Percentiles rank a stretch among this genome's conserved stretches.
Evolutionary conservation across 2,888 invertebrate species (phyloP).

Genomic region (Camponotus fellah): DNA sequence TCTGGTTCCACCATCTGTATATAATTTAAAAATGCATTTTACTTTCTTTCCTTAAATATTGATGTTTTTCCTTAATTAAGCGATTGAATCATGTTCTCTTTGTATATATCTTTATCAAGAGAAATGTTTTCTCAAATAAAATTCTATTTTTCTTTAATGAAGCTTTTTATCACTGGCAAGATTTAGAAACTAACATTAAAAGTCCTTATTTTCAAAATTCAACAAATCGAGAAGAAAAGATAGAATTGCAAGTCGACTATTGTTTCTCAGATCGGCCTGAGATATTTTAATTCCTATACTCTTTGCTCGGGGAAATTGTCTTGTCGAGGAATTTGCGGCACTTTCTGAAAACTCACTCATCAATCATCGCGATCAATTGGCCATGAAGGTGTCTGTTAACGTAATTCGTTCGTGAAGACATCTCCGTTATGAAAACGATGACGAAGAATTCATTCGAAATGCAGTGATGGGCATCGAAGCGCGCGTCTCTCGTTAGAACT

Average conservation of each 20-base stretch:
- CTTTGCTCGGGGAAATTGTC: conserved; percentile 25
- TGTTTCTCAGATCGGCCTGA: neutral
- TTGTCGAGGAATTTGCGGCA: neutral
- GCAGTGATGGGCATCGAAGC: conserved; percentile 52
- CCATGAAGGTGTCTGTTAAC: conserved; percentile 45
- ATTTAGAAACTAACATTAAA: neutral
- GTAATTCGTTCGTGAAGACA: conserved; percentile 24
- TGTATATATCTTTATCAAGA: too few species aligned
- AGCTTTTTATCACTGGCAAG: neutral
- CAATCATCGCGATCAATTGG: conserved; percentile 42
- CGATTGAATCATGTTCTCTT: too few species aligned
- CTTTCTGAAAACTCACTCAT: conserved; percentile 43
- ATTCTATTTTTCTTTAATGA: neutral
- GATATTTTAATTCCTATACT: neutral
- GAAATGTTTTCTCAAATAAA: too few species aligned
- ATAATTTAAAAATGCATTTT: too few species aligned
- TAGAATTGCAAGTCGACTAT: neutral
- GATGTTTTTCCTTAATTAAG: too few species aligned
- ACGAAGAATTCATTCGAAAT: conserved; percentile 21
- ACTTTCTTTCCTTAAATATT: too few species aligned
- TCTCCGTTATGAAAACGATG: neutral
- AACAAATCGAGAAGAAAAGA: neutral
- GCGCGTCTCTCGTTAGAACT: conserved; percentile 32
- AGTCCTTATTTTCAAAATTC: neutral
- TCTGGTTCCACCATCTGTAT: too few species aligned